phyloP scores from a whole-genome alignment of 2,113 vertebrate species.

The Notiomystis cincta region DNA sequence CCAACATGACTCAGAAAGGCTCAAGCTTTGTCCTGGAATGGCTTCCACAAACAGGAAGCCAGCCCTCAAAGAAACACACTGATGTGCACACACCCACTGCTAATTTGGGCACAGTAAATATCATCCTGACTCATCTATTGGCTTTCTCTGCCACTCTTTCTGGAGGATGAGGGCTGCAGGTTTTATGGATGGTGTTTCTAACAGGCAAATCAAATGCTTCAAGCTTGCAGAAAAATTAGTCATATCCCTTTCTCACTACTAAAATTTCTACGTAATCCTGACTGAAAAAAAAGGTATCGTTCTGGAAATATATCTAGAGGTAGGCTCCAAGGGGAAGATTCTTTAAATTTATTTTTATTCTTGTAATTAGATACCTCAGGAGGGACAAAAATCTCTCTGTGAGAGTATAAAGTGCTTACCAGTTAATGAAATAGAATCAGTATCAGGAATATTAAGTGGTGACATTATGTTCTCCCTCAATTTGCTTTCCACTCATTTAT shows the following conservation, averaged over 20 bases:
- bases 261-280: background rate
- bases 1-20: background rate
- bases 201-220: background rate
- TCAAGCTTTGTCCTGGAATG: background rate
- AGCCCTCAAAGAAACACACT: background rate
- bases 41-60: background rate
- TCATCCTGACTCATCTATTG: background rate
- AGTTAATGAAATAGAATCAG: conserved; percentile 12
- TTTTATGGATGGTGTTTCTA: background rate
- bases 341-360: background rate
- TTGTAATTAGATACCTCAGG: background rate
- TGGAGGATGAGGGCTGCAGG: background rate
- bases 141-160: background rate
- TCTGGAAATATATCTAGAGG: background rate
- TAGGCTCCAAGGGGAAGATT: background rate
- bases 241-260: background rate
- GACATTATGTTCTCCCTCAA: background rate
- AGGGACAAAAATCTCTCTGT: background rate
- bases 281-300: background rate
- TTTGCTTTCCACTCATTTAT: background rate
- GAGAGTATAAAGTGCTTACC: background rate
- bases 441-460: background rate
- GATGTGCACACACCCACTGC: background rate
- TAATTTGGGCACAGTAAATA: background rate
- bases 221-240: background rate